Conservation (phyloP, 2,888 invertebrate species). For the Hypomecis punctinalis region DNA sequence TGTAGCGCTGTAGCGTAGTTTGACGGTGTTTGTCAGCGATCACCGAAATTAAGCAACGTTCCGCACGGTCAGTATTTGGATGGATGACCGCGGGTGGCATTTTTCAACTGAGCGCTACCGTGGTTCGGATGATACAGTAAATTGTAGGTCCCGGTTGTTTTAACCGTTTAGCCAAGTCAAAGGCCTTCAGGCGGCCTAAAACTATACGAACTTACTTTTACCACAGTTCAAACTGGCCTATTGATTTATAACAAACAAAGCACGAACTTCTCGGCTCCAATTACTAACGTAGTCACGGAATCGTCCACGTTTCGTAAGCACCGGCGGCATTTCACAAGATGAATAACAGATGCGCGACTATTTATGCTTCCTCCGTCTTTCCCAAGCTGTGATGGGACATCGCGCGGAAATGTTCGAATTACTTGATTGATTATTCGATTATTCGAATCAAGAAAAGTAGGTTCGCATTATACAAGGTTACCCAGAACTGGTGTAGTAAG, state of each 20-base stretch:
- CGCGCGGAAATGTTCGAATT: neutral
- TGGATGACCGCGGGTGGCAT: too few species aligned
- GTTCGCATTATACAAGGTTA: too few species aligned
- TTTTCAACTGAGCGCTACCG: too few species aligned
- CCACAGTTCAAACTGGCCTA: constrained; percentile 9
- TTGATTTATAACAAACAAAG: constrained; percentile 20
- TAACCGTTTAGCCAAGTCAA: too few species aligned
- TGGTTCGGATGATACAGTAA: too few species aligned
- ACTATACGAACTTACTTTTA: too few species aligned
- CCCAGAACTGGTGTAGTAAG: too few species aligned
- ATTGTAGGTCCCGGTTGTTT: too few species aligned
- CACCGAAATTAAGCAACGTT: too few species aligned
- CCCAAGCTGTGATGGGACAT: neutral
- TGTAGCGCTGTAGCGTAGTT: too few species aligned
- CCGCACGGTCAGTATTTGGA: too few species aligned
- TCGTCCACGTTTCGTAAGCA: constrained; percentile 33
- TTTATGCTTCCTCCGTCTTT: constrained; percentile 46
- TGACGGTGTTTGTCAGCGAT: too few species aligned
- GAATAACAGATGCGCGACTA: constrained; percentile 49
- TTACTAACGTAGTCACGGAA: constrained; percentile 23
- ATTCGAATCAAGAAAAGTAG: neutral
- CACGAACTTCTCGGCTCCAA: constrained; percentile 19
- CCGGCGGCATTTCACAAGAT: constrained; percentile 41
- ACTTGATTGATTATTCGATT: neutral
- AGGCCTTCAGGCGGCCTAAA: neutral